Evolutionary conservation across 2,797 vertebrate species (phyloP), one percentile per base, ranked within the genome.

Genomic region (Notolepis coatsorum): DNA sequence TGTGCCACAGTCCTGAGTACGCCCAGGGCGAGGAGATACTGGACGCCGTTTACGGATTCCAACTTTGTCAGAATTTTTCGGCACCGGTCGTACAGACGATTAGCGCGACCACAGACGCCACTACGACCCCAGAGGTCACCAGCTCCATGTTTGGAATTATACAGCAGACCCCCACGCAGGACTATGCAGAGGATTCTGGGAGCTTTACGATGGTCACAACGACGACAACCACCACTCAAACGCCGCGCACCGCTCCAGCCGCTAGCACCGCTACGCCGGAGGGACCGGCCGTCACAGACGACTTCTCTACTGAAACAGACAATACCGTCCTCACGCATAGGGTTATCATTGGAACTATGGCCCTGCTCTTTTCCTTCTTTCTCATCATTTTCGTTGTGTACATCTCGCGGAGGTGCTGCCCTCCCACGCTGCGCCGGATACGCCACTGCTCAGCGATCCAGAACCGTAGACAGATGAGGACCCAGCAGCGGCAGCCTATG

Each of bases 371-470:
- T 95, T 97, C 96, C 85, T 98, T 98, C 93, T 98, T 98, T 95
- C 95, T 99, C 96, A 97, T 99, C 84, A 96, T 99, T 95, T 97
- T 99, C 88, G 94, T 98, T 95, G 96, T 98, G 90, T 99, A 96
- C 90, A 96, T 98, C 91, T 99, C 97, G 90, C 95, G 97, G 88
- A 98, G 96, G 93, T 98, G 97, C 93, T 99, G 97, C 93, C 97
- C 96, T 82, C 97, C 97, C 65, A 98, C 97, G 80, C 81, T 99
- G 85, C 94, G 96, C 84, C 93, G 96, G 91, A 98, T 99, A 90
- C 95, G 96, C 84, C 97, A 98, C 91, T 99, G 96, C 93, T 96
- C 96, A 74, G 95, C 96, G 89, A 96, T 99, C 91, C 97, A 98
- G 93, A 97, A 95, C 85, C 95, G 97, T 86, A 94, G 96, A 89